Evolutionary conservation across 2,113 vertebrate species (phyloP), one percentile per base, ranked within the genome.

Genomic region (Tetrax tetrax): DNA sequence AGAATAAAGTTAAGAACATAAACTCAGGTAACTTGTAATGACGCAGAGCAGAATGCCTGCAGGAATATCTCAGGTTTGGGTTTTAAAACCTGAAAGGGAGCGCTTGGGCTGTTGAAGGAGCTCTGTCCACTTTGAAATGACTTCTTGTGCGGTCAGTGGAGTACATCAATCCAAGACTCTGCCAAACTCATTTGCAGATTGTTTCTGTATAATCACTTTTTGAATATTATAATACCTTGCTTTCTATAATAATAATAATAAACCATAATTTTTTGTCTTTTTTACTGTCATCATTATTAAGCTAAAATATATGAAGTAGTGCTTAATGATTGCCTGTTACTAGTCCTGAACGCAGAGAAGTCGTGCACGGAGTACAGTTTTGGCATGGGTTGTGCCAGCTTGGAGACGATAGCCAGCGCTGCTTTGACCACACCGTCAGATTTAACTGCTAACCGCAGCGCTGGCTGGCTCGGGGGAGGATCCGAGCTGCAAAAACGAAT

Each of bases 231-330:
- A 56, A 65, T 57, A 68, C 25, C 61, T 45, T 68, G 45, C 61
- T 89, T 76, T 93, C 43, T 93, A 56, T 45, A 86, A 86, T 68
- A 80, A 88, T n/a, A 82, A 82, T 50, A 95, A 80, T 38, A 41
- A 68, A 12, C 4, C 19, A 8, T 51, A 8, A 15, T 17, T 84
- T 59, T 87, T 83, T 68, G 7, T 8, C 11, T 86, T 53, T 83
- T 83, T 47, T 71, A 33, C 37, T 89, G 75, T 92, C 28, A 12
- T 80, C 18, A n/a, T 82, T 91, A 56, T 59, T 38, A 83, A 86
- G 12, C 20, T 85, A 43, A 66, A 79, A 33, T 45, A 9, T 10
- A 5, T 41, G 35, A 80, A 77, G 24, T 29, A 18, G 4, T 68
- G 16, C 38, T 95, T 75, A 50, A 68, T 89, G 71, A 47, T 11